Evolutionary conservation across 2,113 vertebrate species (phyloP), one percentile per base, ranked within the genome.

Genomic region (Dascyllus trimaculatus): DNA sequence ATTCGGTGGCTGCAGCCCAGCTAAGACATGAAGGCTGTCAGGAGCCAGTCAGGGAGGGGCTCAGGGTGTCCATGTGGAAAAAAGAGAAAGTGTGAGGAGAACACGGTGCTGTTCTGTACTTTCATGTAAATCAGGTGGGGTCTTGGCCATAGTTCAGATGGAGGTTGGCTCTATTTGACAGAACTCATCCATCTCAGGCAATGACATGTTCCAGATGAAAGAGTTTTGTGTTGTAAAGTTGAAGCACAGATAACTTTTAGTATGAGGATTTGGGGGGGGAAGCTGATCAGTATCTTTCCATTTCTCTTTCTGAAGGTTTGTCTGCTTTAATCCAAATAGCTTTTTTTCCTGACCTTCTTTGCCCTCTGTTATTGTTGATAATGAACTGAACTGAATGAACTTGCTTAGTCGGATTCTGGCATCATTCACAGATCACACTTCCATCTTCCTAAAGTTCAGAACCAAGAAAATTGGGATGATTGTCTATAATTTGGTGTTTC

Each of bases 1-100:
- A 93, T 94, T 91, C 26, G 40, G 83, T 81, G 84, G 86, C 89
- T 78, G 72, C 53, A 51, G 83, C 85, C 90, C 71, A 76, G 85
- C 86, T 78, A 51, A 45, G 71, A 73, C 88, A 82, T 63, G 25
- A 69, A 82, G 84, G 82, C 86, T 91, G 85, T 89, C 84, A 81
- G 45, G 62, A 59, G 64, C 17, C 11, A 72, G 73, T 67, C 66
- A 60, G 81, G 62, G 75, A 78, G 85, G 72, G 51, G 54, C 62
- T 69, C 68, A 32, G 13, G 26, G 35, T 53, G 38, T 64, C 46
- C 35, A 25, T 57, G 48, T 11, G 32, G 57, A 43, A 54, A 40
- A 52, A 64, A 63, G 58, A 62, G 9, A 63, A 10, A 75, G 51
- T 43, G 48, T 75, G 57, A 59, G 11, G 43, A 71, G 17, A n/a